phyloP scores from a whole-genome alignment of 2,113 vertebrate species.

The Glaucomys volans region DNA sequence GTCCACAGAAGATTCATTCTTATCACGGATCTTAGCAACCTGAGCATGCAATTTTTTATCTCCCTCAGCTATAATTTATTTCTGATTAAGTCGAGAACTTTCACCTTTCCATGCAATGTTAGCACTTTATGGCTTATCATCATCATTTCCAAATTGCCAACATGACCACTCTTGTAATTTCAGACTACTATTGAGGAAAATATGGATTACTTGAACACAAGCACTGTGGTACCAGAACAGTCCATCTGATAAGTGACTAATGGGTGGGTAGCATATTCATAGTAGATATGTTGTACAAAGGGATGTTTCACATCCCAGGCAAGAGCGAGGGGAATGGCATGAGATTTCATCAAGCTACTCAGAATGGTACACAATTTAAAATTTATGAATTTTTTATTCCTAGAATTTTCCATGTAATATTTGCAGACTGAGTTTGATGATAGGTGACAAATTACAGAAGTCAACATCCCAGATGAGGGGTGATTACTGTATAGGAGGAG shows the following conservation, averaged over 20 bases:
- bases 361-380: neutral
- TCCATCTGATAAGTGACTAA: neutral
- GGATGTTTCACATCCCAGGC: neutral
- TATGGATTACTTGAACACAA: neutral
- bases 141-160: neutral
- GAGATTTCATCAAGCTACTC: neutral
- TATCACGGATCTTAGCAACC: neutral
- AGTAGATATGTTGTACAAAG: neutral
- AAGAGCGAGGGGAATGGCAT: neutral
- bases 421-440: neutral
- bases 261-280: neutral
- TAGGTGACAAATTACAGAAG: neutral
- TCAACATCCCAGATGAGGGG: neutral
- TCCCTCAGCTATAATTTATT: neutral
- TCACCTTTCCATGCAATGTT: neutral
- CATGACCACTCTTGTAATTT: neutral
- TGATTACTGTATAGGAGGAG: neutral
- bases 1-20: neutral
- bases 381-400: neutral
- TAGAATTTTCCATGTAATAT: neutral
- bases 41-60: neutral
- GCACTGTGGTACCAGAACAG: neutral
- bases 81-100: neutral
- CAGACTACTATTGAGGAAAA: neutral
- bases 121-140: neutral